Base-by-base conservation (phyloP, 2,113 vertebrate genomes). In the Neolamprologus kungweensis region DNA sequence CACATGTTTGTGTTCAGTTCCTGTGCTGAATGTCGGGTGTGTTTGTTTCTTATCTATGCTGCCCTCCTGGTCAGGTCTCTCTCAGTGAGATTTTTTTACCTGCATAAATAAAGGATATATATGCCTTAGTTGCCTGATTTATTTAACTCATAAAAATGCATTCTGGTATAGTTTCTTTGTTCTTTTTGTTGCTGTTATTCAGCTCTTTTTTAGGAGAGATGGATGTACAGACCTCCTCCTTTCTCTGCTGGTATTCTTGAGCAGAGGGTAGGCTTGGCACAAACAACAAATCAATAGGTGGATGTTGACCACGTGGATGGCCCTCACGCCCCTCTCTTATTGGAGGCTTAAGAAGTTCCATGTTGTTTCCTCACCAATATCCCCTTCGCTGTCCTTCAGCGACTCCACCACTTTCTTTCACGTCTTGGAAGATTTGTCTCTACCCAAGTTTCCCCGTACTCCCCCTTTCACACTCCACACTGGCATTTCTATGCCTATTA, bases 201-300 rank as follows among this genome's bases (percentile, higher is more conserved):
- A 51, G 47, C 26, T 65, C 8, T 51, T 19, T 84, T 63, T 81
- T 2, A 55, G 42, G 33, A 79, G 68, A 84, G 51, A 68, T 40
- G 47, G 50, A 42, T 42, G 21, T 50, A 31, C 71, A 78, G 26
- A n/a, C 73, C 16, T 23, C 8, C 17, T 88, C 11, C 35, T 33
- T 23, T 26, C 73, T 85, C 16, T 82, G 65, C 63, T 37, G 5
- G 31, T 40, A 63, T 83, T 86, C n/a, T 82, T 57, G 57, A 17
- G 23, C 26, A 17, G 28, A 79, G 45, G 80, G 81, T 58, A 81
- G 37, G n/a, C 17, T 73, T 73, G 68, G 85, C 23, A 33, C 63
- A 84, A 81, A 87, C 53, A 89, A 88, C 79, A 91, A 90, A 91
- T 90, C 87, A 85, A 85, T 88, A 89, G 60, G 71, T 6, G 55